Evolutionary conservation across 2,113 vertebrate species (phyloP).

Genomic region (Crypturellus undulatus): DNA sequence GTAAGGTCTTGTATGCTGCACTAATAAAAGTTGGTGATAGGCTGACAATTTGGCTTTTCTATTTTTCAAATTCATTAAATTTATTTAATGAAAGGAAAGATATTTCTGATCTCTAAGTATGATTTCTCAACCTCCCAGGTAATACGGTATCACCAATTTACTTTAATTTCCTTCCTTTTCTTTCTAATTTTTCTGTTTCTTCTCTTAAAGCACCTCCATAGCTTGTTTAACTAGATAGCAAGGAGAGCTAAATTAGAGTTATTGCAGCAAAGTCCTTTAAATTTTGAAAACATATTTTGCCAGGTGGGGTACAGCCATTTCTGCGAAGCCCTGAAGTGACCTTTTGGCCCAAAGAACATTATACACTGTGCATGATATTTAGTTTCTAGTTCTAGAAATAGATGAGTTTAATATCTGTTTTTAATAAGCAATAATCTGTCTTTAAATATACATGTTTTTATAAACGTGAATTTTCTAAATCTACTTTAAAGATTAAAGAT

Average conservation of each 20-base stretch:
- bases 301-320: background rate
- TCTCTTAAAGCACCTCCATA: background rate
- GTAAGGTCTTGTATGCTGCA: background rate
- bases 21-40: background rate
- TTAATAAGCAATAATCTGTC: background rate
- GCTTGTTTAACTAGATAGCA: background rate
- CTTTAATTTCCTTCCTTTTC: background rate
- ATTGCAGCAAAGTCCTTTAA: background rate
- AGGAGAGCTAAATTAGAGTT: background rate
- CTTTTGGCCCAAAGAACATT: background rate
- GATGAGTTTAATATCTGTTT: slow-evolving; percentile 9
- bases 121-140: background rate
- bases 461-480: background rate
- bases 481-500: background rate
- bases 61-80: background rate
- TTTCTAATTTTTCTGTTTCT: background rate
- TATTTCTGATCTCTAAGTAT: background rate
- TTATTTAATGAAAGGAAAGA: background rate
- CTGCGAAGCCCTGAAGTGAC: background rate
- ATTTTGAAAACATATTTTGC: background rate
- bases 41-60: background rate
- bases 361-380: background rate
- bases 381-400: background rate
- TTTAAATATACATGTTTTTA: slow-evolving; percentile 26
- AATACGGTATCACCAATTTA: background rate